Conservation (phyloP, 2,113 vertebrate genomes). For the Harpagus bidentatus region DNA sequence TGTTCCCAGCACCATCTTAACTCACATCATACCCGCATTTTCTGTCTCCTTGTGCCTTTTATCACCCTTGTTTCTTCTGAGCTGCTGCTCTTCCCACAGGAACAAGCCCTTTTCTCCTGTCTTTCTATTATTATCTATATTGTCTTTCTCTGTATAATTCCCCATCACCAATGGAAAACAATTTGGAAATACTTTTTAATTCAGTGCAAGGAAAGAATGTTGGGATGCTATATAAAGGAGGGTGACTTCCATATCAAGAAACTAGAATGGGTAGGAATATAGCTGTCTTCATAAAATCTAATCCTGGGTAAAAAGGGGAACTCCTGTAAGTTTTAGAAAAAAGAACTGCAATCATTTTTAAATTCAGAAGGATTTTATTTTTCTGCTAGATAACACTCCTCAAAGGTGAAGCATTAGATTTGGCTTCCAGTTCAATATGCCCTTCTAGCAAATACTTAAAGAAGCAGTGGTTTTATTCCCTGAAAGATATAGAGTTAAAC, state of each 20-base stretch:
- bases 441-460: background rate
- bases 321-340: background rate
- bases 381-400: background rate
- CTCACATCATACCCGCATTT: background rate
- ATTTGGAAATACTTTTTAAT: background rate
- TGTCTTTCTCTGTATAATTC: background rate
- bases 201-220: background rate
- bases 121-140: background rate
- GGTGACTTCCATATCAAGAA: background rate
- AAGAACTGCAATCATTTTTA: background rate
- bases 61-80: background rate
- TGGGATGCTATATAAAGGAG: background rate
- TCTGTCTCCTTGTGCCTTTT: background rate
- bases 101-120: background rate
- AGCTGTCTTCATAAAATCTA: background rate
- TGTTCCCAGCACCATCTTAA: background rate
- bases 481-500: background rate
- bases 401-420: background rate
- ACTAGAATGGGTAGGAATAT: background rate
- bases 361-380: slow-evolving; percentile 8
- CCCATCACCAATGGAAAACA: background rate
- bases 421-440: background rate
- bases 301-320: background rate
- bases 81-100: background rate
- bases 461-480: background rate